These are phyloP conservation scores for Dendrocincla tyrannina DNA, from an alignment of 2,797 vertebrate species.

Conservation along the genomic window DNA sequence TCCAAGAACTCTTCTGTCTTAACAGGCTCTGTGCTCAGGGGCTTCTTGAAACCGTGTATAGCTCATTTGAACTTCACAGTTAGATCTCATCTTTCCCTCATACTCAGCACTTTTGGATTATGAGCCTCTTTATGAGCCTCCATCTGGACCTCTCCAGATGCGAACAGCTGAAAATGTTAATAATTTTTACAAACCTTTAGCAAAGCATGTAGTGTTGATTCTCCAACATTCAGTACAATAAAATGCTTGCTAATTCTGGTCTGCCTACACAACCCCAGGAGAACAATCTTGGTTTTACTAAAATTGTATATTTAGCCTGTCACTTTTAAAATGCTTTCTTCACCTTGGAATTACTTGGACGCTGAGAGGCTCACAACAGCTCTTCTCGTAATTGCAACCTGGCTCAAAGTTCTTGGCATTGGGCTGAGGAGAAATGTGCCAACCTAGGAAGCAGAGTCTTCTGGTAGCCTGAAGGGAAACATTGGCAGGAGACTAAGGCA, in stretches of 20 bases:
- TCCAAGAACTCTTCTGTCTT: neutral
- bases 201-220: neutral
- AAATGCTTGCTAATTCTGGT: slow-evolving; percentile 6
- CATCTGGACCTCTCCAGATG: neutral
- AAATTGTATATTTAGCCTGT: neutral
- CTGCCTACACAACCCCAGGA: neutral
- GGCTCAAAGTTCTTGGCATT: neutral
- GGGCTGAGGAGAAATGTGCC: neutral
- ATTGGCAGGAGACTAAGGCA: neutral
- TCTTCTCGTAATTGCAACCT: neutral
- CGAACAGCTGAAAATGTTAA: slow-evolving; percentile 21
- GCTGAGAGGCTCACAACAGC: neutral
- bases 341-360: slow-evolving; percentile 39
- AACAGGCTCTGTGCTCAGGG: neutral
- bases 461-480: neutral
- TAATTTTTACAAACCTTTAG: neutral
- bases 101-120: slow-evolving; percentile 24
- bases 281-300: neutral
- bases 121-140: neutral
- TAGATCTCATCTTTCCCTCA: slow-evolving; percentile 24
- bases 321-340: neutral
- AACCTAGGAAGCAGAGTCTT: neutral
- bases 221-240: neutral
- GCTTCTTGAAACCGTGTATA: neutral
- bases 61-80: neutral